These are phyloP conservation scores for Eubucco bourcierii DNA, from an alignment of 2,113 vertebrate genomes.

Conservation along the genomic window DNA sequence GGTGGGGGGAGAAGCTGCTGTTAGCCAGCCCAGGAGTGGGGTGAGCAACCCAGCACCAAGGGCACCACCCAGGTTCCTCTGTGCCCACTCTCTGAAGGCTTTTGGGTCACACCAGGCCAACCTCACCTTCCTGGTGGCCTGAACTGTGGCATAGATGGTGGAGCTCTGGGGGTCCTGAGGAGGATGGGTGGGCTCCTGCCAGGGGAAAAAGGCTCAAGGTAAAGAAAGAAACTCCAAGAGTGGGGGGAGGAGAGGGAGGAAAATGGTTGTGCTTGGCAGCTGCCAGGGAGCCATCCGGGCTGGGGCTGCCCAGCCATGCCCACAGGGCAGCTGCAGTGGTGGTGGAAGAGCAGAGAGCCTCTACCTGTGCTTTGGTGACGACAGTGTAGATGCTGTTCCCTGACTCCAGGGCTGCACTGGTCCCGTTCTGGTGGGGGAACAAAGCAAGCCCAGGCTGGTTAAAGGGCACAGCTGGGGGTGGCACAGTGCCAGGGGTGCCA, in stretches of 20 bases:
- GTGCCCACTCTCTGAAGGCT: fast-evolving
- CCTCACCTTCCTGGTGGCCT: not conserved
- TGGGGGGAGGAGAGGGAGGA: not conserved
- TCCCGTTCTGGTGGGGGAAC: not conserved
- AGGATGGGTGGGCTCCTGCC: fast-evolving
- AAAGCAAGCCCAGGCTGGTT: not conserved
- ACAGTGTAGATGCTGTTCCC: not conserved
- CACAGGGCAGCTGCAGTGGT: too few relatives aligned
- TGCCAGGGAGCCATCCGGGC: too few relatives aligned
- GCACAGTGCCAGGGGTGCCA: not conserved
- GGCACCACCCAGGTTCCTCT: too few relatives aligned
- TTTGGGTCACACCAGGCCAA: fast-evolving
- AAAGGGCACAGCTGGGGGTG: not conserved
- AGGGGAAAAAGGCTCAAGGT: fast-evolving
- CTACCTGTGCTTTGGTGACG: not conserved
- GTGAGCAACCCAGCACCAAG: not conserved
- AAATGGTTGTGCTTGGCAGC: not conserved
- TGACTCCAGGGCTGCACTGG: fast-evolving
- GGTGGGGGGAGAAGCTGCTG: fast-evolving
- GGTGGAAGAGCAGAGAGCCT: not conserved
- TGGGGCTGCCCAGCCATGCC: not conserved
- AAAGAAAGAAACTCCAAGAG: not conserved
- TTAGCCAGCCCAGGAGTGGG: fast-evolving
- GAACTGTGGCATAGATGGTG: not conserved
- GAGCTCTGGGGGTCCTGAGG: fast-evolving